Percentiles rank a stretch among this genome's conserved stretches.
These are phyloP conservation scores for Amphipyra tragopoginis DNA, from an alignment of 2,888 invertebrate genomes.

Conservation along the genomic window DNA sequence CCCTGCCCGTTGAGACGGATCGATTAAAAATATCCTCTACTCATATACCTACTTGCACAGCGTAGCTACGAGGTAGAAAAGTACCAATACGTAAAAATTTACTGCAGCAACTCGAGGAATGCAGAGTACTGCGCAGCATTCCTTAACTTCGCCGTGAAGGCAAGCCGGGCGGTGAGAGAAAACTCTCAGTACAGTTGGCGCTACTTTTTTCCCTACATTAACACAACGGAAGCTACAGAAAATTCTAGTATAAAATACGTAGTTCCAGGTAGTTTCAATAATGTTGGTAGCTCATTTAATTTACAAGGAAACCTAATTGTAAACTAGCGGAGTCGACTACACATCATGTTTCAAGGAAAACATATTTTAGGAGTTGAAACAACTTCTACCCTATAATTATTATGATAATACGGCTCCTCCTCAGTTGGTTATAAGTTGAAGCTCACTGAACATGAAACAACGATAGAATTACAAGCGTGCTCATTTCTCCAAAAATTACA, in stretches of 20 bases:
- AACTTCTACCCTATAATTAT: neutral
- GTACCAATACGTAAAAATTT: neutral
- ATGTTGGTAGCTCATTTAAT: slow-evolving; percentile 1
- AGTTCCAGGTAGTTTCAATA: slow-evolving; percentile 1
- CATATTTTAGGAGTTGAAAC: neutral
- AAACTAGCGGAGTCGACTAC: neutral
- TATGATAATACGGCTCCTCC: neutral
- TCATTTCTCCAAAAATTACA: too few species aligned
- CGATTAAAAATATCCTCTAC: too few species aligned
- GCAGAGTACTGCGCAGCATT: slow-evolving; percentile 4
- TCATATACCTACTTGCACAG: too few species aligned
- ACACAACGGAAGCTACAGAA: slow-evolving; percentile 8
- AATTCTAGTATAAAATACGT: slow-evolving; percentile 6
- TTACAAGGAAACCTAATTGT: slow-evolving; percentile 18
- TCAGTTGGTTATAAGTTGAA: neutral
- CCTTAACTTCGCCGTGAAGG: slow-evolving; percentile 4
- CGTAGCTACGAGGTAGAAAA: neutral
- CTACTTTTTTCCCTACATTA: slow-evolving; percentile 1
- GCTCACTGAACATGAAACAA: too few species aligned
- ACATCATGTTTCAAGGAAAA: slow-evolving; percentile 12
- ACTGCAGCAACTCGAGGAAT: slow-evolving; percentile 17
- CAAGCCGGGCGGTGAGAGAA: slow-evolving; percentile 7
- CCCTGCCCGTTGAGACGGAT: too few species aligned
- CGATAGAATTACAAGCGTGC: too few species aligned
- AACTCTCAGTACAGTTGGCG: neutral